Evolutionary conservation across 2,888 invertebrate genomes (phyloP).

Genomic region (Cylindroiulus punctatus): DNA sequence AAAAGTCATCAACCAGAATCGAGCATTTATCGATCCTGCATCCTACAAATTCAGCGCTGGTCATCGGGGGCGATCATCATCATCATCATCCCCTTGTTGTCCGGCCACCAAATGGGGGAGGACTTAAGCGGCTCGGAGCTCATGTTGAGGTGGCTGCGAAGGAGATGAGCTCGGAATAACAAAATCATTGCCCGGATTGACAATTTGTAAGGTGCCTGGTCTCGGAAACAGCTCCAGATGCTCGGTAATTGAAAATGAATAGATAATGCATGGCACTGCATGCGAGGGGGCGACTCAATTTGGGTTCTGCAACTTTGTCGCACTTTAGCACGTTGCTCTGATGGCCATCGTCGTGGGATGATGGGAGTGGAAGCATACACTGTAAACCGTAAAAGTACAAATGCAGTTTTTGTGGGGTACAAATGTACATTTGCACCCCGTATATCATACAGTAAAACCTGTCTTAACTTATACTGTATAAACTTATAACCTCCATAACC

Average conservation of each 20-base stretch:
- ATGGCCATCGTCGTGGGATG: too few species aligned
- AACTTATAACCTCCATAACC: too few species aligned
- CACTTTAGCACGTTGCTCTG: too few species aligned
- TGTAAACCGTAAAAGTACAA: too few species aligned
- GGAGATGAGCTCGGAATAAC: conserved; percentile 28
- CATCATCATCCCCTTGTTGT: conserved; percentile 19
- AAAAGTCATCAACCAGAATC: neutral
- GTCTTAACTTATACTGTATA: too few species aligned
- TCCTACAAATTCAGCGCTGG: conserved; percentile 33
- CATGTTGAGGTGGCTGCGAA: neutral
- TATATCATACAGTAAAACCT: too few species aligned
- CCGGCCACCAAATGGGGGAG: neutral
- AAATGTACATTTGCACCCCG: too few species aligned
- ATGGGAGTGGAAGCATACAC: neutral
- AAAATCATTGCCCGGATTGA: conserved; percentile 12
- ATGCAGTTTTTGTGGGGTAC: too few species aligned
- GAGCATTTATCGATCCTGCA: neutral
- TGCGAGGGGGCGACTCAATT: neutral
- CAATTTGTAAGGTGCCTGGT: neutral
- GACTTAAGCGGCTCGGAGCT: neutral
- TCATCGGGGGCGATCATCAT: conserved; percentile 25
- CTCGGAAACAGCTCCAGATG: neutral
- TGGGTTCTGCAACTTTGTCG: neutral
- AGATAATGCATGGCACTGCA: neutral
- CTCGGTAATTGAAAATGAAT: conserved; percentile 20